These are phyloP conservation scores for Brachionus plicatilis DNA, from an alignment of 1,140 invertebrate genomes.

Conservation along the genomic window DNA sequence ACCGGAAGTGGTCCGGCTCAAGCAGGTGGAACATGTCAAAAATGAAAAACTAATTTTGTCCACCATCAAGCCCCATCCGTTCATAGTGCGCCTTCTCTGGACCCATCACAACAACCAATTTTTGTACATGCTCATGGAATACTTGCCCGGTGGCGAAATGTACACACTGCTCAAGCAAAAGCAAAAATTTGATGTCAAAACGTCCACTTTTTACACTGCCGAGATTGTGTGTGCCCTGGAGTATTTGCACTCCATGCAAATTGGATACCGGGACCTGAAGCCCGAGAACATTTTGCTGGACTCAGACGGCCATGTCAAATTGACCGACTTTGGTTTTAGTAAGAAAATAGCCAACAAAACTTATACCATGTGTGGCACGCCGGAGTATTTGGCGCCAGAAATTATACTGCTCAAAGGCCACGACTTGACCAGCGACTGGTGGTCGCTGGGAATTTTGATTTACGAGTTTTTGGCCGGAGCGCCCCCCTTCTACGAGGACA, in stretches of 20 bases:
- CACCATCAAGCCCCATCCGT: slow-evolving; percentile 73
- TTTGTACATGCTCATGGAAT: slow-evolving; percentile 88
- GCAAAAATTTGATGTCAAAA: slow-evolving; percentile 71
- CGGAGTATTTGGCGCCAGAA: slow-evolving; percentile 61
- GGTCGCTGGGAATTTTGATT: slow-evolving; percentile 89
- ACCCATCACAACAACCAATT: slow-evolving; percentile 76
- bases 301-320: slow-evolving; percentile 84
- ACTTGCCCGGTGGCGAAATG: slow-evolving; percentile 78
- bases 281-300: slow-evolving; percentile 89
- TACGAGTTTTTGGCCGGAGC: slow-evolving; percentile 80
- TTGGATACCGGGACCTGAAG: slow-evolving; percentile 75
- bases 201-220: slow-evolving; percentile 83
- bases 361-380: slow-evolving; percentile 32
- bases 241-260: slow-evolving; percentile 79
- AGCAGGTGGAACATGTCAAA: slow-evolving; percentile 82
- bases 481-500: slow-evolving; percentile 90
- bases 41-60: slow-evolving; percentile 90
- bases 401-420: slow-evolving; percentile 94
- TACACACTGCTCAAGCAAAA: slow-evolving; percentile 90
- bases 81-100: slow-evolving; percentile 85
- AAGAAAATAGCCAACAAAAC: slow-evolving; percentile 74
- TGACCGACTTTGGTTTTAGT: slow-evolving; percentile 94
- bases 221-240: slow-evolving; percentile 89
- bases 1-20: slow-evolving; percentile 80
- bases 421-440: slow-evolving; percentile 95